A percentile compares a stretch with the other conserved stretches of the same genome.
phyloP scores from a whole-genome alignment of 2,888 invertebrate genomes.

The Morinoia aosen region DNA sequence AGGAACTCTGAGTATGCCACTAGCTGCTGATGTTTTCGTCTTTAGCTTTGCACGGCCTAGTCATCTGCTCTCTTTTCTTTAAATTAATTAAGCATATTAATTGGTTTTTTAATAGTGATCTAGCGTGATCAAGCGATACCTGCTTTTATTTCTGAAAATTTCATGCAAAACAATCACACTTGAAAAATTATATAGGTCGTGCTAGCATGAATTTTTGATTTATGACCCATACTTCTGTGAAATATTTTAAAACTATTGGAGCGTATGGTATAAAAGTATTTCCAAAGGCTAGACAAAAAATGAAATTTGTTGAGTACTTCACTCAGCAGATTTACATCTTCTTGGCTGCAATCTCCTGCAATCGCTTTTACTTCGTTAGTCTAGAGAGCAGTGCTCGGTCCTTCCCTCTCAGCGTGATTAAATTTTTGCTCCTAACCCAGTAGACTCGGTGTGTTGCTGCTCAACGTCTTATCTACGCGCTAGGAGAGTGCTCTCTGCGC shows the following conservation, averaged over 20 bases:
- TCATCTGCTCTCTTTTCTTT: not conserved
- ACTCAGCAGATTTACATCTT: not conserved
- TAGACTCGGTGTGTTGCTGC: not conserved
- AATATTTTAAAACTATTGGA: not conserved
- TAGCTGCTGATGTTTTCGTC: not conserved
- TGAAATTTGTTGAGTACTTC: not conserved
- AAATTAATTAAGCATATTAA: not conserved
- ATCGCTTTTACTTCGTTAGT: not conserved
- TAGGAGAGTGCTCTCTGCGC: not conserved
- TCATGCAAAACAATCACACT: not conserved
- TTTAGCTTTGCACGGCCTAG: no score
- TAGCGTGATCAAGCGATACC: not conserved
- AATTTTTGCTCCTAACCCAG: not conserved
- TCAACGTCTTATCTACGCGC: not conserved
- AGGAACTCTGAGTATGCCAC: not conserved
- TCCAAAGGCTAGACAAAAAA: not conserved
- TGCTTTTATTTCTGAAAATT: not conserved
- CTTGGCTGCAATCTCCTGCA: not conserved
- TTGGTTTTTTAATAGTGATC: not conserved
- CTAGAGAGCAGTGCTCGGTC: not conserved
- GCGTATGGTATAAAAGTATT: not conserved
- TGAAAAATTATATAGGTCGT: not conserved
- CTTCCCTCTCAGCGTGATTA: not conserved
- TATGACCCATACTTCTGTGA: not conserved
- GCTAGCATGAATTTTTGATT: not conserved